These are phyloP conservation scores for Mimumesa dahlbomi DNA, from an alignment of 2,888 invertebrate genomes.

Conservation along the genomic window DNA sequence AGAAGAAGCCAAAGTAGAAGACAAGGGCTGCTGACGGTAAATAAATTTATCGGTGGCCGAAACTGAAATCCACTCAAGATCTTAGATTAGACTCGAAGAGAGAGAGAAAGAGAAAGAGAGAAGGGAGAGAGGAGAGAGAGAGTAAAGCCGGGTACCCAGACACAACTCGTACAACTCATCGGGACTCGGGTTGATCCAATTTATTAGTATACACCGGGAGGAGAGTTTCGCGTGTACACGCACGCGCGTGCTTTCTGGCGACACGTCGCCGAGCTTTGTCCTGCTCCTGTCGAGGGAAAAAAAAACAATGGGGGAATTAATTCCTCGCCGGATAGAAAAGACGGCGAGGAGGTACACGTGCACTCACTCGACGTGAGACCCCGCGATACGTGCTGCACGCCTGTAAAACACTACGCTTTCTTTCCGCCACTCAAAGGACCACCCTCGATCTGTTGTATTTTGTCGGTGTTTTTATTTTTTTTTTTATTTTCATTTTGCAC, in stretches of 20 bases:
- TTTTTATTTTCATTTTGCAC: no score
- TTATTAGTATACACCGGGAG: constrained; percentile 69
- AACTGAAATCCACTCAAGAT: constrained; percentile 79
- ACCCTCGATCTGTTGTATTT: constrained; percentile 34
- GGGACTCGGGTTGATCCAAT: constrained; percentile 78
- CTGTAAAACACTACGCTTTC: constrained; percentile 27
- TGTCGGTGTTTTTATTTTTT: no score
- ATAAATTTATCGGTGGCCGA: constrained; percentile 69
- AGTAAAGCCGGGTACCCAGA: constrained; percentile 74
- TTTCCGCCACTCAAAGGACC: constrained; percentile 7
- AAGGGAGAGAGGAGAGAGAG: constrained; percentile 26
- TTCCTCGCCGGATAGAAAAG: constrained; percentile 26
- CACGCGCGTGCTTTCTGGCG: constrained; percentile 22
- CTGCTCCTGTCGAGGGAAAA: constrained; percentile 5
- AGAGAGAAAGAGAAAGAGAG: constrained; percentile 54
- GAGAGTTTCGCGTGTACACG: constrained; percentile 34
- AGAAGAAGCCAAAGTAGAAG: no score
- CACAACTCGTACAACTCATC: constrained; percentile 77
- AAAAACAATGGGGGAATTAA: constrained; percentile 48
- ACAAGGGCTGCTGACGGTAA: constrained; percentile 58
- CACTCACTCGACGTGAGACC: constrained; percentile 7
- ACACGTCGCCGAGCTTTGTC: constrained; percentile 47
- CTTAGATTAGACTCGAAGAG: constrained; percentile 77
- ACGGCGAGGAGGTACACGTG: constrained; percentile 33
- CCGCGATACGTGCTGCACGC: constrained; percentile 30